Evolutionary conservation across 2,797 vertebrate genomes (phyloP).

Genomic region (Spinus olivaceus): DNA sequence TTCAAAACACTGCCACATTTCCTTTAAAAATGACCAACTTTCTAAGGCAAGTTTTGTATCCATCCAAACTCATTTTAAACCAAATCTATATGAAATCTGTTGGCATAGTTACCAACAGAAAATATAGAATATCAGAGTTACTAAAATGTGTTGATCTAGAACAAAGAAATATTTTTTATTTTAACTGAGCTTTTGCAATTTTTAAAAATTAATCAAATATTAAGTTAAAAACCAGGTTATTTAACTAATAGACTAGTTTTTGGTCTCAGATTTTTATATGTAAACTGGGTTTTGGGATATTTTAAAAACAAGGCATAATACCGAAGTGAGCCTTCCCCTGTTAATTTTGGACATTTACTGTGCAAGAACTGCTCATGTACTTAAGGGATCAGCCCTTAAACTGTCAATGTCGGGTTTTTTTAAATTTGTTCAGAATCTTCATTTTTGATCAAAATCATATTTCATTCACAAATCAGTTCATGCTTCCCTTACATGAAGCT

Average conservation of each 20-base stretch:
- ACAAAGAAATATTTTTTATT: neutral
- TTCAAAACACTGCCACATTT: neutral
- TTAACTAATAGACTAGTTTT: neutral
- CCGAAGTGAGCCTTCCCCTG: neutral
- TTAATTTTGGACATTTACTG: neutral
- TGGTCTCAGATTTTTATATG: neutral
- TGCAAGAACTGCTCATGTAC: neutral
- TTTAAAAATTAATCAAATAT: neutral
- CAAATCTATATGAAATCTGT: neutral
- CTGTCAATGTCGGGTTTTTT: rapidly evolving
- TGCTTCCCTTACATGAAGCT: neutral
- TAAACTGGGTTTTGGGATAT: rapidly evolving
- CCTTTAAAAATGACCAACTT: neutral
- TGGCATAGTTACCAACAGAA: neutral
- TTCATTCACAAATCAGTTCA: neutral
- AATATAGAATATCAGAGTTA: neutral
- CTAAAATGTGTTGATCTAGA: neutral
- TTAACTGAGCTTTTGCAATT: neutral
- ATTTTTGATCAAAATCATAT: neutral
- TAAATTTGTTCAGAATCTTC: neutral
- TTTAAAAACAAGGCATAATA: neutral
- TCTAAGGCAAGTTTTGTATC: neutral
- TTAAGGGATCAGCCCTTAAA: neutral
- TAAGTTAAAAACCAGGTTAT: neutral
- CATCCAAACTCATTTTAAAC: neutral